These are phyloP conservation scores for Sitobion miscanthi DNA, from an alignment of 1,140 invertebrate species.

Conservation along the genomic window DNA sequence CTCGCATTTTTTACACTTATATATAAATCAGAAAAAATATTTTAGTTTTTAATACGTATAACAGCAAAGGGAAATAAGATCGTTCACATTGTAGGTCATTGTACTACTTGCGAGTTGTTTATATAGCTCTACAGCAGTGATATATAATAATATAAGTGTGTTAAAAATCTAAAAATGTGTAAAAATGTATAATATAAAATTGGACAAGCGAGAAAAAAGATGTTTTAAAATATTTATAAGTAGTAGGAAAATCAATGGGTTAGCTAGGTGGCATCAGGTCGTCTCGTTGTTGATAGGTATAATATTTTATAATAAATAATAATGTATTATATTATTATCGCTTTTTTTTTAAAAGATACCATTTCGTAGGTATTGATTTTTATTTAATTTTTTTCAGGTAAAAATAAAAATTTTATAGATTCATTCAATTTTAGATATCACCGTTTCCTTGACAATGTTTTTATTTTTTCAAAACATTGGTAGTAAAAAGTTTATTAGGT, in stretches of 20 bases:
- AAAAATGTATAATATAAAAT: neutral
- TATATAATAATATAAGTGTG: neutral
- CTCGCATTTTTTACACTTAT: neutral
- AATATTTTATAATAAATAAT: neutral
- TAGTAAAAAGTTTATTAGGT: neutral
- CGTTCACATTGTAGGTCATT: conserved; percentile 48
- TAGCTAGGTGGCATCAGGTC: neutral
- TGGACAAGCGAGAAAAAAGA: neutral
- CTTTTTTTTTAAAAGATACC: neutral
- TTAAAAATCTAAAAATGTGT: neutral
- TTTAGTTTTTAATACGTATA: conserved; percentile 22
- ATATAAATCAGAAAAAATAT: neutral
- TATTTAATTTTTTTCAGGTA: neutral
- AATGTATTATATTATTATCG: neutral
- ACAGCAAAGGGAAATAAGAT: conserved; percentile 17
- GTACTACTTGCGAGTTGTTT: conserved; percentile 39
- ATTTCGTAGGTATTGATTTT: neutral
- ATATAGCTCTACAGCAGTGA: neutral
- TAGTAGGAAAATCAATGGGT: neutral
- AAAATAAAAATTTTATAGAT: neutral
- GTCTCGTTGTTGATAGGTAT: neutral
- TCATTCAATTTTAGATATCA: neutral
- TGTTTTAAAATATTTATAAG: neutral
- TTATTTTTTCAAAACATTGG: neutral
- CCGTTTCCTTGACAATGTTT: conserved; percentile 29